These are phyloP conservation scores for Zoanthus solanderi DNA, from an alignment of 92 coral and sea anemone species.

Conservation along the genomic window DNA sequence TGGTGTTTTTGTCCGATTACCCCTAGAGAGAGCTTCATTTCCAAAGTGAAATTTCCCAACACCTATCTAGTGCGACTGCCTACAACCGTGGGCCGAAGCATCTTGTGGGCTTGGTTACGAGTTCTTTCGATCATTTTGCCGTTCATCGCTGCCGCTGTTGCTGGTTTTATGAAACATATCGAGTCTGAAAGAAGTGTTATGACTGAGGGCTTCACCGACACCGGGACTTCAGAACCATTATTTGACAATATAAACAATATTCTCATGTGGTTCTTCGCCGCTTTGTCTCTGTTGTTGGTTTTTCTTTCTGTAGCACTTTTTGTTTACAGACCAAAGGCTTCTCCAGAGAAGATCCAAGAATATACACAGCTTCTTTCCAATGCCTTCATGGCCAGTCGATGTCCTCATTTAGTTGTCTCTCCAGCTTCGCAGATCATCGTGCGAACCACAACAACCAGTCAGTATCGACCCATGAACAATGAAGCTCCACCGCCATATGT, in stretches of 20 bases:
- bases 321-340: constrained; percentile 29
- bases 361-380: constrained; percentile 21
- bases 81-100: constrained; percentile 9
- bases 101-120: constrained; percentile 15
- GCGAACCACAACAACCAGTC: constrained; percentile 2
- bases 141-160: background rate
- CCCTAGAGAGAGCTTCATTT: constrained; percentile 33
- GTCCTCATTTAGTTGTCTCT: constrained; percentile 6
- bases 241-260: background rate
- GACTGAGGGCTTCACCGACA: background rate
- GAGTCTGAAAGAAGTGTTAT: no score
- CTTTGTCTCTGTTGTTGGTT: background rate
- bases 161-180: background rate
- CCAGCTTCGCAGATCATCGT: constrained; percentile 30
- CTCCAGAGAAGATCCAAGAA: constrained; percentile 21
- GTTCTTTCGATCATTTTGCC: constrained; percentile 16
- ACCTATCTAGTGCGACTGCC: constrained; percentile 23
- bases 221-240: background rate
- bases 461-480: constrained; percentile 19
- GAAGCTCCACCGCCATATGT: constrained; percentile 20
- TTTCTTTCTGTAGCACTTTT: background rate
- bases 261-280: background rate
- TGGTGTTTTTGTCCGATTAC: constrained; percentile 31
- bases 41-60: background rate
- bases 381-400: constrained; percentile 8